Conservation (phyloP, 2,797 vertebrate genomes). For the Rhincodon typus region DNA sequence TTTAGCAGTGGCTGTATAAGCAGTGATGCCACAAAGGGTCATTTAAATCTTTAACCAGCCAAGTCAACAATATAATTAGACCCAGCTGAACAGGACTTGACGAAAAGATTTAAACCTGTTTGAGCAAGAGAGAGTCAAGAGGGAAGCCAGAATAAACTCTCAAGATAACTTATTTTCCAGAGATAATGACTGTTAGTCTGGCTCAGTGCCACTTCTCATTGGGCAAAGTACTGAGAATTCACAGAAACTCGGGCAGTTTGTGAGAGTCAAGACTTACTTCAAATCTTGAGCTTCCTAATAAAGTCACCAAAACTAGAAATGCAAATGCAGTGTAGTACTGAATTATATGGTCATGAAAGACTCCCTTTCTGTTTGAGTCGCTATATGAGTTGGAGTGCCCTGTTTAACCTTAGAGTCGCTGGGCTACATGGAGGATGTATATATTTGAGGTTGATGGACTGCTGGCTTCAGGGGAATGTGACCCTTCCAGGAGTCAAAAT, state of each 20-base stretch:
- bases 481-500: not conserved
- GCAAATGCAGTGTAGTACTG: not conserved
- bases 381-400: not conserved
- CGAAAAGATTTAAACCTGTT: not conserved
- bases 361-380: not conserved
- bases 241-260: not conserved
- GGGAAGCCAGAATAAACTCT: not conserved
- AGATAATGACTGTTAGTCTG: not conserved
- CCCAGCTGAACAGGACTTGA: not conserved
- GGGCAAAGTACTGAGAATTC: not conserved
- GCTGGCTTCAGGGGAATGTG: not conserved
- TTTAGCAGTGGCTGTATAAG: not conserved
- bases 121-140: not conserved
- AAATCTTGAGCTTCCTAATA: not conserved
- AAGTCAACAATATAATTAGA: not conserved
- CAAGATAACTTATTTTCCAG: not conserved
- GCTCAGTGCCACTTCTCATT: not conserved
- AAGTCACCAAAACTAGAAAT: not conserved
- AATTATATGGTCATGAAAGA: not conserved
- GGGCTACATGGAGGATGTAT: not conserved
- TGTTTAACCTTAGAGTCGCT: not conserved
- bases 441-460: not conserved
- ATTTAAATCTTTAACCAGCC: not conserved
- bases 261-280: not conserved
- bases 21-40: not conserved